phyloP scores from a whole-genome alignment of 64 coral and sea anemone species.

The Montipora sp. region DNA sequence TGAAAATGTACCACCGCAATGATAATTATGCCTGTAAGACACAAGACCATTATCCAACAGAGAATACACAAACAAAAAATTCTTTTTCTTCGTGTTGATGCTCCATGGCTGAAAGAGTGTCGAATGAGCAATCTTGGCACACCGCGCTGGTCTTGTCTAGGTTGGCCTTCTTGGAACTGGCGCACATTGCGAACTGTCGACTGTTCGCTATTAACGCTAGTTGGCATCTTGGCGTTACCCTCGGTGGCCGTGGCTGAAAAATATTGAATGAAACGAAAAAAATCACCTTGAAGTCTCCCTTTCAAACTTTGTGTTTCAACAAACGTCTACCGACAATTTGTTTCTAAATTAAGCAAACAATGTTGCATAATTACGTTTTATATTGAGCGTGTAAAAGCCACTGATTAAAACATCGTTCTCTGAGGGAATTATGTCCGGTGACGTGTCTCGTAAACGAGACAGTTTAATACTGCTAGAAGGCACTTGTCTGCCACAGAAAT shows the following conservation, averaged over 20 bases:
- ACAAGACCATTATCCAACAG: constrained; percentile 28
- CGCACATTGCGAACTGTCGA: not conserved
- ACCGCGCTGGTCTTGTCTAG: not conserved
- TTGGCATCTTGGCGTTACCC: not conserved
- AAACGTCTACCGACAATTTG: not conserved
- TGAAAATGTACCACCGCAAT: constrained; percentile 56
- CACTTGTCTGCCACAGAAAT: not conserved
- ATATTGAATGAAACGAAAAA: not conserved
- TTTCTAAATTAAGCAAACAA: constrained; percentile 26
- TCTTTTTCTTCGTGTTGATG: constrained; percentile 6
- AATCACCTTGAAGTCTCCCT: not conserved
- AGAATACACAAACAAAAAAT: constrained; percentile 23
- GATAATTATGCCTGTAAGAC: constrained; percentile 16
- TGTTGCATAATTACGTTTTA: constrained; percentile 16
- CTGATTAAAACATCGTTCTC: constrained; percentile 3
- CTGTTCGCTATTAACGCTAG: not conserved
- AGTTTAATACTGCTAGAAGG: constrained; percentile 8
- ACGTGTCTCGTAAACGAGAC: constrained; percentile 15
- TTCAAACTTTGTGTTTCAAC: constrained; percentile 2
- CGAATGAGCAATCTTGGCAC: not conserved
- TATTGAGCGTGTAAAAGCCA: not conserved
- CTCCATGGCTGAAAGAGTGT: not conserved
- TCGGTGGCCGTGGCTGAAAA: not conserved
- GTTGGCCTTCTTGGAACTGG: not conserved
- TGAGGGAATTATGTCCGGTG: constrained; percentile 34